These are phyloP conservation scores for Linyphia triangularis DNA, from an alignment of 2,888 invertebrate genomes.

Conservation along the genomic window DNA sequence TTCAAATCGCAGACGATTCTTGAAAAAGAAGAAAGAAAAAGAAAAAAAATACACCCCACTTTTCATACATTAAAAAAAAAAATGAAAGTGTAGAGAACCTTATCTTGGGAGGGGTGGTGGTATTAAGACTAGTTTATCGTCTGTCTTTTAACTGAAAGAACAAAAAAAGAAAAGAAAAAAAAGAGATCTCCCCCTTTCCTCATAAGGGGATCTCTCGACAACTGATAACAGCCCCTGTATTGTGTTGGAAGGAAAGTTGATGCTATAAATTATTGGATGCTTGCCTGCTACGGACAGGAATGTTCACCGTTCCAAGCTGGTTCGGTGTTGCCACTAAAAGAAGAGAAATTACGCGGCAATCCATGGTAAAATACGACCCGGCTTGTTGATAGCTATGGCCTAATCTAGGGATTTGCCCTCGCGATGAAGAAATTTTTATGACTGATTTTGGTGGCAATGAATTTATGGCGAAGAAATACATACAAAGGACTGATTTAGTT, in stretches of 20 bases:
- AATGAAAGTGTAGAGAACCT: conserved; percentile 66
- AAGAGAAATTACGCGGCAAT: conserved; percentile 19
- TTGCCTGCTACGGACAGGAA: conserved; percentile 49
- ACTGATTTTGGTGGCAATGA: no score
- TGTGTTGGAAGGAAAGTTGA: conserved; percentile 52
- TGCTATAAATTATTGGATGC: conserved; percentile 62
- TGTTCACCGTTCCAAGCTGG: background rate
- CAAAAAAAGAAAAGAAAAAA: conserved; percentile 41
- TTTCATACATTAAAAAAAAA: background rate
- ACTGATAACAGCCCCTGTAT: conserved; percentile 65
- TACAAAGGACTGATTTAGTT: no score
- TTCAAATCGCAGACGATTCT: background rate
- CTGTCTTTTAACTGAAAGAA: no score
- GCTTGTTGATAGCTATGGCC: background rate
- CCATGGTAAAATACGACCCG: conserved; percentile 12
- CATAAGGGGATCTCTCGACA: conserved; percentile 52
- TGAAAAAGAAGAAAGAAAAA: background rate
- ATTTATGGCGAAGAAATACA: no score
- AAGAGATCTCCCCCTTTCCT: conserved; percentile 15
- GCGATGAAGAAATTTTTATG: no score
- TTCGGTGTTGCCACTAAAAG: background rate
- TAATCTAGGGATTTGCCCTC: background rate
- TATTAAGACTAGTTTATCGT: conserved; percentile 31
- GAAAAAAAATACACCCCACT: background rate
- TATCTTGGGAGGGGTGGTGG: conserved; percentile 34